Evolutionary conservation across 2,797 vertebrate species (phyloP).

Genomic region (Acestrorhynchus altus): DNA sequence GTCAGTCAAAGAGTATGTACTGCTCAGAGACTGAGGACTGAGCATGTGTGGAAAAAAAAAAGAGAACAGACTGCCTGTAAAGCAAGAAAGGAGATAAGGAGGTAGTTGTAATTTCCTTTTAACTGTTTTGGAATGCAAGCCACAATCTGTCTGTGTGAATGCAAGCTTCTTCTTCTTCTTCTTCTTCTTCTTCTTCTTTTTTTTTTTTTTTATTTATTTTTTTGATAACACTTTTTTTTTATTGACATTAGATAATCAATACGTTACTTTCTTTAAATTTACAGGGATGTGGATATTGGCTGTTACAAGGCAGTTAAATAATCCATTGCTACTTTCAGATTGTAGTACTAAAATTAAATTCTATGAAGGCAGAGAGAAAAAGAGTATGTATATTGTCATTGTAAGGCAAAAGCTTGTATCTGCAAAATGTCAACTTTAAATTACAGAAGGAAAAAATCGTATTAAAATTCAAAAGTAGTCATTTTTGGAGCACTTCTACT

Average conservation of each 20-base stretch:
- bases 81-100: slow-evolving; percentile 35
- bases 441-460: too few species aligned
- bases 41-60: background rate
- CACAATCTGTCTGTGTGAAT: slow-evolving; percentile 15
- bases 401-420: too few species aligned
- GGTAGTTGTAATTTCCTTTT: slow-evolving; percentile 41
- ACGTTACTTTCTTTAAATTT: background rate
- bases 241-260: slow-evolving; percentile 13
- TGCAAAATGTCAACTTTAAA: too few species aligned
- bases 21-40: slow-evolving; percentile 82
- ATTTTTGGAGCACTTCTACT: too few species aligned
- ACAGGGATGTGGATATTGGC: background rate
- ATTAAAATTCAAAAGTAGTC: too few species aligned
- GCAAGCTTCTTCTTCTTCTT: background rate
- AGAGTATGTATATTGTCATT: background rate
- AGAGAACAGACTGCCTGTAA: slow-evolving; percentile 41
- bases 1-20: slow-evolving; percentile 88
- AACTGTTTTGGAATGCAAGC: background rate
- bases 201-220: slow-evolving; percentile 24
- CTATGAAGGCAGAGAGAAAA: background rate
- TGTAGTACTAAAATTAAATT: background rate
- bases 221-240: background rate
- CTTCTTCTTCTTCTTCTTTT: too few species aligned
- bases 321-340: slow-evolving; percentile 34
- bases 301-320: background rate